Conservation (phyloP, 1,140 invertebrate genomes). For the Anastatus disparis region DNA sequence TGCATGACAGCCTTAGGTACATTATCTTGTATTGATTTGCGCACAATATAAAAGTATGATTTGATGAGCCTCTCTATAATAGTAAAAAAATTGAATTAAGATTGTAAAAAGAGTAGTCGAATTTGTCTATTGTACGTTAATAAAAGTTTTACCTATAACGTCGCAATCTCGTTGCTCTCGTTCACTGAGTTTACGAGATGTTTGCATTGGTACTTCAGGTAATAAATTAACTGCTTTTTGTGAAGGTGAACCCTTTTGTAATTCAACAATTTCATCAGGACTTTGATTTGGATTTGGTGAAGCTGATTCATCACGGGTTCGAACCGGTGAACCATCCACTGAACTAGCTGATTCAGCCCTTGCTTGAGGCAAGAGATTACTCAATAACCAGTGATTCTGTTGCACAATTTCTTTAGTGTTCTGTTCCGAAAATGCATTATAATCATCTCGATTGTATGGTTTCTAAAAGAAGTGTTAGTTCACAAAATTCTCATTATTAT, state of each 20-base stretch:
- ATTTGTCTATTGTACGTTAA: background rate
- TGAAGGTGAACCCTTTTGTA: constrained; percentile 56
- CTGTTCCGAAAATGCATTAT: constrained; percentile 51
- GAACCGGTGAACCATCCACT: constrained; percentile 59
- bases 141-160: constrained; percentile 84
- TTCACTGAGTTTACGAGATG: constrained; percentile 85
- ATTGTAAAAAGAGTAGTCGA: too few relatives aligned
- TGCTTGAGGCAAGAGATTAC: constrained; percentile 58
- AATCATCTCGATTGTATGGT: constrained; percentile 53
- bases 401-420: constrained; percentile 55
- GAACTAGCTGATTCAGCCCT: constrained; percentile 57
- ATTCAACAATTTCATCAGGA: constrained; percentile 45
- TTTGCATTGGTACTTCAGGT: constrained; percentile 84
- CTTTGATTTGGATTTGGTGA: constrained; percentile 48
- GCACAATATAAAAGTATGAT: constrained; percentile 98
- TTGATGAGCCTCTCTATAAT: constrained; percentile 91
- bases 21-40: constrained; percentile 98
- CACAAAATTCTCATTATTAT: too few relatives aligned
- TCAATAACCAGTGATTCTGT: constrained; percentile 61
- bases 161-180: constrained; percentile 96
- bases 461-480: constrained; percentile 32
- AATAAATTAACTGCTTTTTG: constrained; percentile 89
- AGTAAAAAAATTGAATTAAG: constrained; percentile 33
- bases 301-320: constrained; percentile 53
- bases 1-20: constrained; percentile 99